Conservation (phyloP, 1,140 invertebrate genomes). For the Hylaeus volcanicus region DNA sequence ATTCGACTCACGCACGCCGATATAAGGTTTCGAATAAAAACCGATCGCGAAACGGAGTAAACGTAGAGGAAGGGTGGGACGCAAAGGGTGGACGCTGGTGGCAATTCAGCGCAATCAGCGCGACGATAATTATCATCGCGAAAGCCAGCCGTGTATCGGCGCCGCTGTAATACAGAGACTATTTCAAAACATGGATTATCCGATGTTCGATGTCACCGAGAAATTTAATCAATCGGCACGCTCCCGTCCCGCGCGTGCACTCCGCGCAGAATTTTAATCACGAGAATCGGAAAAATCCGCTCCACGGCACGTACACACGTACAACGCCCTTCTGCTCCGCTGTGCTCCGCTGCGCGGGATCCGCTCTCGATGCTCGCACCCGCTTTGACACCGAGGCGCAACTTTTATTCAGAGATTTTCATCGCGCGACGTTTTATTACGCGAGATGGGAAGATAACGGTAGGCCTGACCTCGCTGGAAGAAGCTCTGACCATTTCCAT, state of each 20-base stretch:
- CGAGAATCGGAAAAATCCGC: constrained; percentile 59
- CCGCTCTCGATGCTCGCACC: constrained; percentile 8
- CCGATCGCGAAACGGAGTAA: neutral
- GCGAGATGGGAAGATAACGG: constrained; percentile 4
- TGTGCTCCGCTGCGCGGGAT: neutral
- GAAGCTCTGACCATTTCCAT: neutral
- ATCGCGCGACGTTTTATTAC: constrained; percentile 54
- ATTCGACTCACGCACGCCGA: neutral
- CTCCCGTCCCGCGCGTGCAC: neutral
- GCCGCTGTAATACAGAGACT: constrained; percentile 34
- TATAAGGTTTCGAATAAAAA: constrained; percentile 11
- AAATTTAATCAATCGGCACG: constrained; percentile 58
- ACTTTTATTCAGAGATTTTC: constrained; percentile 54
- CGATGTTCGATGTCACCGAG: constrained; percentile 57
- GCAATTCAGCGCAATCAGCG: constrained; percentile 13
- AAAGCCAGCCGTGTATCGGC: constrained; percentile 33
- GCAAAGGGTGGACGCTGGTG: neutral
- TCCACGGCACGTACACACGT: constrained; percentile 34
- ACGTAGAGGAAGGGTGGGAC: neutral
- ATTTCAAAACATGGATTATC: constrained; percentile 58
- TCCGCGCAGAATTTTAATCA: constrained; percentile 59
- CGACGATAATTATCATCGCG: constrained; percentile 51
- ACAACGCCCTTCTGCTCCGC: neutral
- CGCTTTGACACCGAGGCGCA: constrained; percentile 52
- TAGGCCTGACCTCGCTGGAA: too few relatives aligned